A percentile compares a stretch with the other conserved stretches of the same genome.
phyloP scores from a whole-genome alignment of 2,888 invertebrate species.

The Epinotia ramella region DNA sequence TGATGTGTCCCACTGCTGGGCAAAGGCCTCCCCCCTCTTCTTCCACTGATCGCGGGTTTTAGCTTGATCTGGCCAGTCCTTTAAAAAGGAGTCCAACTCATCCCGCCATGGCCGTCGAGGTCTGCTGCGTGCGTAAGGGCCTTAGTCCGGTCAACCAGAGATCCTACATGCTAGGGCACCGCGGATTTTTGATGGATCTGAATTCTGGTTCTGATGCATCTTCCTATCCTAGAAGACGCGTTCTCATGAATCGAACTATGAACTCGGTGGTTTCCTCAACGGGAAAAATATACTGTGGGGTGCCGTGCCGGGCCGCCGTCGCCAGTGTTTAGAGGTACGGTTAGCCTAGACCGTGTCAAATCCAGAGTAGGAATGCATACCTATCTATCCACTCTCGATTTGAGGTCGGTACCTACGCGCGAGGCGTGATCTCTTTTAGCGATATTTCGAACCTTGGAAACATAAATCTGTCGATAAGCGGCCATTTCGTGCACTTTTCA shows the following conservation, averaged over 20 bases:
- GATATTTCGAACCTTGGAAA: constrained; percentile 42
- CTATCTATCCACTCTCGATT: background rate
- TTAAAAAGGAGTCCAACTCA: no score
- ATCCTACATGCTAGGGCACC: no score
- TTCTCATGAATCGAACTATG: background rate
- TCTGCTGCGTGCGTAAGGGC: no score
- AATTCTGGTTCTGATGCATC: no score
- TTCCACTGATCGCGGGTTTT: no score
- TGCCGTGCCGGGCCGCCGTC: background rate
- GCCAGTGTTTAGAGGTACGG: background rate
- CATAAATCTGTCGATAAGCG: constrained; percentile 43
- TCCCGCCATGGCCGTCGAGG: no score
- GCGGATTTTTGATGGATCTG: no score
- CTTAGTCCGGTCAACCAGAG: no score
- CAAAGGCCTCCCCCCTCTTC: no score
- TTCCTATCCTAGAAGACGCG: no score
- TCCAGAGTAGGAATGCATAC: background rate
- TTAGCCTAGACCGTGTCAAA: background rate
- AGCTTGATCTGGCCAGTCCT: no score
- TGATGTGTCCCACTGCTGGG: no score
- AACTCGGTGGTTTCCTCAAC: background rate
- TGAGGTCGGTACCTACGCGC: constrained; percentile 41
- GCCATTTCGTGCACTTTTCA: constrained; percentile 41
- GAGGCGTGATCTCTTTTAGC: constrained; percentile 29
- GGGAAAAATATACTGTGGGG: background rate